Conservation (phyloP, 1,140 invertebrate species). For the Bombus pyrosoma region DNA sequence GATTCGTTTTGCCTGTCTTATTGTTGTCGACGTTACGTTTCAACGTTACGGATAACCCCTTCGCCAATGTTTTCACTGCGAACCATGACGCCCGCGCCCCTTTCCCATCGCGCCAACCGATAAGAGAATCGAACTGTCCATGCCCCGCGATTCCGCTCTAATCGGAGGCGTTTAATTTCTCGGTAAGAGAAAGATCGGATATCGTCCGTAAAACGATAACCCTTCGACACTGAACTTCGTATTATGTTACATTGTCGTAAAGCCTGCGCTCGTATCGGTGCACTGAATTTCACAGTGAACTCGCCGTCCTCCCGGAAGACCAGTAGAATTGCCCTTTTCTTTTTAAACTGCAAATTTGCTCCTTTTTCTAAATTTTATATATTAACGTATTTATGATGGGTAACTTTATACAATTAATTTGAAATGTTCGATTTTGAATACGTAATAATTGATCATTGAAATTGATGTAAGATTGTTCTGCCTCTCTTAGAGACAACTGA, state of each 20-base stretch:
- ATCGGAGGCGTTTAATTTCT: constrained; percentile 61
- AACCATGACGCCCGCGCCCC: background rate
- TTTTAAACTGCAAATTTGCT: background rate
- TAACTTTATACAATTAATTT: no score
- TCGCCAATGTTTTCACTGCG: background rate
- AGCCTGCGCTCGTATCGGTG: constrained; percentile 23
- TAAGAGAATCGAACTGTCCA: constrained; percentile 42
- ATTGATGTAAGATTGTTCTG: no score
- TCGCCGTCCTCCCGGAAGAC: background rate
- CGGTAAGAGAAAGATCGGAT: constrained; percentile 60
- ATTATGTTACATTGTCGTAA: constrained; percentile 51
- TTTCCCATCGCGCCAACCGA: background rate
- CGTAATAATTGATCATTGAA: no score
- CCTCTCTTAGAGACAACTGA: no score
- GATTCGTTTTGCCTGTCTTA: no score
- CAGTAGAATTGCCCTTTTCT: background rate
- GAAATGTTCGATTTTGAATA: no score
- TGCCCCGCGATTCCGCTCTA: constrained; percentile 44
- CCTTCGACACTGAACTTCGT: constrained; percentile 60
- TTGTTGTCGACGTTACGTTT: background rate
- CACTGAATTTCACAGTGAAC: constrained; percentile 38
- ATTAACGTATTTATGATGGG: background rate
- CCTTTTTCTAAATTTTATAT: background rate
- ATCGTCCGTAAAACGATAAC: constrained; percentile 55
- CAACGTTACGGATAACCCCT: background rate